Evolutionary conservation across 64 coral and sea anemone genomes (phyloP), one percentile per base, ranked within the genome.

Genomic region (Montipora sp.): DNA sequence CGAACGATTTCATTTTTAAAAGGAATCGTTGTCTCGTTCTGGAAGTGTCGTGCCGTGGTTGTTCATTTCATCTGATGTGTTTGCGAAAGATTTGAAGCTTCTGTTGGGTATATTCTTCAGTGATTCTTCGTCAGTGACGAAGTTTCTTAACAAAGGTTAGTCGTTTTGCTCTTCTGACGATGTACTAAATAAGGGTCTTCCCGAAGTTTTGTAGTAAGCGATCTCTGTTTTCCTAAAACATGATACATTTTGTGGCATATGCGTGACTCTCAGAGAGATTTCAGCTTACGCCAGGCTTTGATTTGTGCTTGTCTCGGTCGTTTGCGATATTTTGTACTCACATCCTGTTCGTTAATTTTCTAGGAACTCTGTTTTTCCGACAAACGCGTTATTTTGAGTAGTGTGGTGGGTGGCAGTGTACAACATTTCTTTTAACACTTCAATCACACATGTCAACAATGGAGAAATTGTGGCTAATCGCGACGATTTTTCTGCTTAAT

Each of bases 401-500:
- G 80, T 57, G 10, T 80, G 63, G 2, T 83, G 16, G 80, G 80
- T 66, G 27, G 36, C 23, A 66, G 14, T 13, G 44, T 47, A 9
- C 5, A 83, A 66, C 80, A 66, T 83, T 83, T 65, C 59, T 83
- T 83, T 83, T 66, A 12, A 24, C 80, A 67, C 80, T 66, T 83
- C 59, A 47, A 67, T 55, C 9, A 16, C 24, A 83, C 13, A 11
- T 66, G 27, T 12, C 24, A 75, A 75, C 73, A 43, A 75, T 75
- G 58, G 59, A 14, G 6, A 66, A 45, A 59, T 83, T 66, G 47
- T 66, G 51, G 51, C 51, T 36, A 59, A 59, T 81, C 51, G 79
- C 51, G 51, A 11, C 5, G 5, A 15, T 83, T 63, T 13, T 46
- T 18, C 23, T 83, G 57, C 80, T 83, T 16, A 66, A 22, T 66